Conservation (phyloP, 2,797 vertebrate genomes). For the Labeo calbasu region DNA sequence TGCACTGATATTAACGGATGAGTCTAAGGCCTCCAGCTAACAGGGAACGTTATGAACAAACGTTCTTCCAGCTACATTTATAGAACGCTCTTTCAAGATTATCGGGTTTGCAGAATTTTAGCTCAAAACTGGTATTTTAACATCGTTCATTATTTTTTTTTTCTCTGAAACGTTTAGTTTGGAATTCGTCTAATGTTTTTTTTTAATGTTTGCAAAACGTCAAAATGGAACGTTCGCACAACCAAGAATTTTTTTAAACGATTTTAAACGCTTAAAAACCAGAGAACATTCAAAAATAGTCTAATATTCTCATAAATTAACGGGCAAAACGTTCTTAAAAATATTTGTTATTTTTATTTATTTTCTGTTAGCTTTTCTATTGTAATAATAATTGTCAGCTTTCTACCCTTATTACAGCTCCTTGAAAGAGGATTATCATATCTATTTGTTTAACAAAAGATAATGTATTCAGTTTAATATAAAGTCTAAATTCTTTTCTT, state of each 20-base stretch:
- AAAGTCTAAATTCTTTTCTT: not conserved
- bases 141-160: not conserved
- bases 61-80: not conserved
- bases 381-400: not conserved
- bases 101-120: not conserved
- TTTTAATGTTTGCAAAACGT: not conserved
- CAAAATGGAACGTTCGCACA: not conserved
- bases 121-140: not conserved
- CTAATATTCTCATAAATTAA: not conserved
- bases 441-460: not conserved
- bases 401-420: not conserved
- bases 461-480: not conserved
- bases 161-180: not conserved
- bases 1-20: conserved; percentile 19
- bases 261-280: not conserved
- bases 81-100: not conserved
- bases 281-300: not conserved
- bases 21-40: not conserved
- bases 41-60: not conserved
- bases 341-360: not conserved
- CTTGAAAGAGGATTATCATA: not conserved
- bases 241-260: not conserved
- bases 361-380: not conserved
- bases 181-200: too few relatives aligned
- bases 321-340: not conserved